Percentiles rank a stretch among this genome's conserved stretches.
These are phyloP conservation scores for Atrichornis clamosus DNA, from an alignment of 2,113 vertebrate genomes.

Conservation along the genomic window DNA sequence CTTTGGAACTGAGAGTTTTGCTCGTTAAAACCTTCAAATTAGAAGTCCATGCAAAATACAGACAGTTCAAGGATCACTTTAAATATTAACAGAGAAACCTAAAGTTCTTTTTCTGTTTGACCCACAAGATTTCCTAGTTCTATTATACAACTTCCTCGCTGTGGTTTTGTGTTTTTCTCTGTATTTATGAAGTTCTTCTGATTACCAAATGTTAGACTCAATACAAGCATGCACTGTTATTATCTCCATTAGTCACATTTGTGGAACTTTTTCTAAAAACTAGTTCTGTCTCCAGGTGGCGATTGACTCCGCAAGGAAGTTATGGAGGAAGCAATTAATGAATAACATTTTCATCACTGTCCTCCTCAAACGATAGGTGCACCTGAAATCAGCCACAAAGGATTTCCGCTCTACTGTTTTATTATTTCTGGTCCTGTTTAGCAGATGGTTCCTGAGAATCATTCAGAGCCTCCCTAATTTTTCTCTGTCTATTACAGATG, in stretches of 20 bases:
- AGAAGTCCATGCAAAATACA: not conserved
- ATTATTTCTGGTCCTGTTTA: not conserved
- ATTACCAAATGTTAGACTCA: not conserved
- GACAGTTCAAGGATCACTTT: not conserved
- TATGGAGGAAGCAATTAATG: not conserved
- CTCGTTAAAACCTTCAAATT: not conserved
- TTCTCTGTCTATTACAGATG: not conserved
- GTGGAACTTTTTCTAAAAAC: not conserved
- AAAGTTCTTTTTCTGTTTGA: not conserved
- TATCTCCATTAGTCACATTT: not conserved
- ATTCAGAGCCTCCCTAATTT: not conserved
- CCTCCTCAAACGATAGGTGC: not conserved
- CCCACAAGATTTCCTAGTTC: not conserved
- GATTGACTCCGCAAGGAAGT: not conserved
- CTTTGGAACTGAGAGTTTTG: not conserved
- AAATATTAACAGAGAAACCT: not conserved
- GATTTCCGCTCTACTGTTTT: not conserved
- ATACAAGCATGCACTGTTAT: not conserved
- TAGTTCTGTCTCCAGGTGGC: not conserved
- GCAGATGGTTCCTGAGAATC: not conserved
- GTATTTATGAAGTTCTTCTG: not conserved
- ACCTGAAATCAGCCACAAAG: not conserved
- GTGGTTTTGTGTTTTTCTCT: not conserved
- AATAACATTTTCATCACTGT: conserved; percentile 2
- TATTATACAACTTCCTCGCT: not conserved